phyloP scores from a whole-genome alignment of 2,113 vertebrate species.

The Heptranchias perlo region DNA sequence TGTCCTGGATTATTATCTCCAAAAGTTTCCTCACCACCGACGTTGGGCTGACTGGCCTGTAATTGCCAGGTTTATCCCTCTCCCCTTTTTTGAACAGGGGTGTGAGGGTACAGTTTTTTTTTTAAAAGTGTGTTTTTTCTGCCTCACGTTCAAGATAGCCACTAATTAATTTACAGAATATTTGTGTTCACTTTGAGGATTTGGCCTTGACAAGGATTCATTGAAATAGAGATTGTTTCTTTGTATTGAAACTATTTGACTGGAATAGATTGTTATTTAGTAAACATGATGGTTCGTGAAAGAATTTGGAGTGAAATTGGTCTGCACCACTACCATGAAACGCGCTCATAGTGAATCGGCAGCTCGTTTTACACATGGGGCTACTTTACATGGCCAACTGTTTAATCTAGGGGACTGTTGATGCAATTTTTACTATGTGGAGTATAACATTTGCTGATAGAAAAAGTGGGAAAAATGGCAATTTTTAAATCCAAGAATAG shows the following conservation, averaged over 20 bases:
- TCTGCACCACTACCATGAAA: background rate
- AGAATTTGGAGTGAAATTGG: background rate
- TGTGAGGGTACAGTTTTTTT: too few species aligned
- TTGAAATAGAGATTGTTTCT: background rate
- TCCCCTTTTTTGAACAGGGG: too few species aligned
- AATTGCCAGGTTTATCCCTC: too few species aligned
- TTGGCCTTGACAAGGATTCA: background rate
- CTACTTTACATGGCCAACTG: background rate
- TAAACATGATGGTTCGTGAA: background rate
- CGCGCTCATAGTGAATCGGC: background rate
- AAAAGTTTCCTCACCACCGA: too few species aligned
- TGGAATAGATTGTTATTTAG: background rate
- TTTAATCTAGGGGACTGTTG: background rate
- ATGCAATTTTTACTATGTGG: background rate
- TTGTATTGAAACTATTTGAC: background rate
- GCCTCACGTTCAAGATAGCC: too few species aligned
- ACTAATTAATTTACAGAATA: too few species aligned
- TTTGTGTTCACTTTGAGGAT: background rate
- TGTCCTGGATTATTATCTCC: too few species aligned
- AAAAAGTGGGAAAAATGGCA: background rate
- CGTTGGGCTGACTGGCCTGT: too few species aligned
- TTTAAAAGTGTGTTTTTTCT: too few species aligned
- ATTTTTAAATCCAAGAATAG: background rate
- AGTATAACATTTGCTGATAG: background rate
- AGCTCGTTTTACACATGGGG: background rate